Percentiles rank a stretch among this genome's conserved stretches.
These are phyloP conservation scores for Orthonyx spaldingii DNA, from an alignment of 2,113 vertebrate species.

Conservation along the genomic window DNA sequence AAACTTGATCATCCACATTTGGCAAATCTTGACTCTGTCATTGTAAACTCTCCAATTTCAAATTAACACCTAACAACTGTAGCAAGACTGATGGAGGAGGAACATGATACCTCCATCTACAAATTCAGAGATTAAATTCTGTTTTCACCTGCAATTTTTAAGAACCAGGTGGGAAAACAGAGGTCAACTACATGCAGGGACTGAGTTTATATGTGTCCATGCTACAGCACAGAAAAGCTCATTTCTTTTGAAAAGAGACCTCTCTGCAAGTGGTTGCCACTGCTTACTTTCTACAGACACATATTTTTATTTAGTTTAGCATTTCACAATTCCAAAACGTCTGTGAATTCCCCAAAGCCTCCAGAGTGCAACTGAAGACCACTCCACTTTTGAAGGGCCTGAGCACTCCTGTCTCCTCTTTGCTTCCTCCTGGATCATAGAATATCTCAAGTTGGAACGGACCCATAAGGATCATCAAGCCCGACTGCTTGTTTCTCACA, in stretches of 20 bases:
- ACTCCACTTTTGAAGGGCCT: neutral
- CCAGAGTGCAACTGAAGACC: neutral
- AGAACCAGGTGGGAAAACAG: neutral
- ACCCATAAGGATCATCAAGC: neutral
- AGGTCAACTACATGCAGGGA: fast-evolving
- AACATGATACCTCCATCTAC: neutral
- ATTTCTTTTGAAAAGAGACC: neutral
- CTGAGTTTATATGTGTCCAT: neutral
- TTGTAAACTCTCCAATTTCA: neutral
- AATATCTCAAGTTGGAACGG: neutral
- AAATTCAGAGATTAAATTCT: neutral
- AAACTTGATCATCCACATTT: neutral
- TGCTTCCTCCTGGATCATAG: neutral
- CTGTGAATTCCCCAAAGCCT: neutral
- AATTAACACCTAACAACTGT: neutral
- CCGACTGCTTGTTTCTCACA: neutral
- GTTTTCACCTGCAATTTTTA: neutral
- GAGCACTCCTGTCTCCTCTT: neutral
- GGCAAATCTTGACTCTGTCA: neutral
- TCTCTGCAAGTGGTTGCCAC: neutral
- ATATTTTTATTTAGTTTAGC: neutral
- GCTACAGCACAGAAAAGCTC: neutral
- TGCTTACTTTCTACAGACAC: neutral
- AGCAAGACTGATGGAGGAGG: neutral
- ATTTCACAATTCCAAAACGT: neutral